Base-by-base conservation (phyloP, 2,888 invertebrate genomes). In the Orgyia antiqua region DNA sequence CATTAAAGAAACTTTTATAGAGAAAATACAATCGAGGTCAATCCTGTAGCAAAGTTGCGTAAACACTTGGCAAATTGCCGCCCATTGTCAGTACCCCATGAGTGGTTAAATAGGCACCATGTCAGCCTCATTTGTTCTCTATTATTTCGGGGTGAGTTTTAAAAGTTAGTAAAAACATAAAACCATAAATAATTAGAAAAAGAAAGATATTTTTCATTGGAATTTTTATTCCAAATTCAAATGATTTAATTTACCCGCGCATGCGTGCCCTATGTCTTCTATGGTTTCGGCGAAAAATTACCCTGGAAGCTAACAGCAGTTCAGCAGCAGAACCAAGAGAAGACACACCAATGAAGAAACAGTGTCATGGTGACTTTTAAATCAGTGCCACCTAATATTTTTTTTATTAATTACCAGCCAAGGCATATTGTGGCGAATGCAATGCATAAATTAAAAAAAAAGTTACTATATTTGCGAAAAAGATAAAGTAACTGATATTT, bases 81-180 rank as follows among this genome's bases (percentile, higher is more conserved):
- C 47, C 46, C 51, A 38, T 47, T 31, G 51, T 49, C 72, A 73
- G 69, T 73, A 24, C 39, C 51, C 68, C 68, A 64, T 68, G 36
- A 68, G 45, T 46, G 35, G 39, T 47, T 45, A 52, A 46, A 56
- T 57, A 51, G 58, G 56, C 62, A 69, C 68, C 73, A 80, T 79
- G 80, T 66, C 71, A 12, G 62, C 60, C 36, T 39, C 48, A 9
- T 13, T 33, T 11, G 58, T 49, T 0, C 40, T 75, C 3, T 59
- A 70, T 8, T 73, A 72, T 52, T 77, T 79, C 24, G 80, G 79
- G 50, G 79, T 80, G 51, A 77, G 78, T 24, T 13, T 13, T 6
- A 20, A 24, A 20, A 13, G 15, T 10, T n/a, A 11, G 18, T 9
- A 18, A 21, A 12, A 29, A 15, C 17, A 33, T n/a, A 20, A 21